phyloP scores from a whole-genome alignment of 2,888 invertebrate species.

The Phengaris alcon region DNA sequence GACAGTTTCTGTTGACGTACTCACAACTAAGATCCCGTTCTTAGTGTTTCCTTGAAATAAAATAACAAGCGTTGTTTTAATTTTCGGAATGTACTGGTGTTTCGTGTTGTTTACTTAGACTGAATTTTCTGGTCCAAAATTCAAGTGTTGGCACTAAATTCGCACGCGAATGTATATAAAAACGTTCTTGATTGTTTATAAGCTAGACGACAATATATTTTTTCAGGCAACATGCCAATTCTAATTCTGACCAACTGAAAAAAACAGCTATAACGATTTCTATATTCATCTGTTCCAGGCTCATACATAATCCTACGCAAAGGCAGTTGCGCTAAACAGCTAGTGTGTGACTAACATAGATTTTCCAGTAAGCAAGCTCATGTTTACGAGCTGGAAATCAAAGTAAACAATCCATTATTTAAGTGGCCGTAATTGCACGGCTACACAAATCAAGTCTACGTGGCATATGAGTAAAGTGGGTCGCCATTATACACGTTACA shows the following conservation, averaged over 20 bases:
- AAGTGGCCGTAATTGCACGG: constrained; percentile 51
- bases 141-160: no score
- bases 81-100: neutral
- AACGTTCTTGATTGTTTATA: no score
- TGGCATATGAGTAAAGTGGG: constrained; percentile 69
- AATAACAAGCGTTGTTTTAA: constrained; percentile 22
- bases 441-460: constrained; percentile 63
- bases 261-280: no score
- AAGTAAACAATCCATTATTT: constrained; percentile 29
- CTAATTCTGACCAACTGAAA: no score
- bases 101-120: no score
- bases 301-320: no score
- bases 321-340: neutral
- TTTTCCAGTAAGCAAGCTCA: constrained; percentile 17
- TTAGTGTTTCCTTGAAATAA: constrained; percentile 24
- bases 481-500: constrained; percentile 75
- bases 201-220: no score
- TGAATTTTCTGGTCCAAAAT: neutral
- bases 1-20: constrained; percentile 64
- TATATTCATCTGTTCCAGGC: no score
- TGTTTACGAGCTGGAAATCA: constrained; percentile 24
- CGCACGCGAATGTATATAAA: no score
- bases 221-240: no score
- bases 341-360: neutral
- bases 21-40: constrained; percentile 46